Percentiles rank a stretch among this genome's conserved stretches.
Conservation (phyloP, 2,113 vertebrate species). For the Bubo bubo region DNA sequence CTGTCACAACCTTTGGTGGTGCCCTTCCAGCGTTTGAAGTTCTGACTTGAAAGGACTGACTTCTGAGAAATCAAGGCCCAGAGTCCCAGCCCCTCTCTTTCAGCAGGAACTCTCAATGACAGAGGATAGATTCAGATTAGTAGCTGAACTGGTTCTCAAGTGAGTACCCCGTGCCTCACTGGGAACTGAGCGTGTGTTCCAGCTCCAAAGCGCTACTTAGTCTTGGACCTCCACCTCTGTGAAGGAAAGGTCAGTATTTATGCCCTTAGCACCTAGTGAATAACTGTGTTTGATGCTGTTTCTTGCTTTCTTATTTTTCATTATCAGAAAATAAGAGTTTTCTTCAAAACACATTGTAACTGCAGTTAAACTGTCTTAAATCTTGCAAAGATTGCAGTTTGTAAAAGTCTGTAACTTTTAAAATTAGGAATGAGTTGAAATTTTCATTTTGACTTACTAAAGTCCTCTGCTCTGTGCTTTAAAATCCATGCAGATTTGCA, state of each 20-base stretch:
- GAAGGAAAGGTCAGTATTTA: constrained; percentile 56
- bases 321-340: neutral
- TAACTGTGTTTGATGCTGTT: neutral
- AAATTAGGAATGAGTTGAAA: neutral
- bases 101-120: neutral
- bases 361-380: neutral
- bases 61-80: constrained; percentile 15
- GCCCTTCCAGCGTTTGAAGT: neutral
- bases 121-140: neutral
- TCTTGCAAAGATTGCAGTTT: neutral
- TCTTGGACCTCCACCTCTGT: neutral
- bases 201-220: neutral
- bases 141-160: neutral
- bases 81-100: neutral
- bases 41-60: constrained; percentile 35
- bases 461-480: neutral
- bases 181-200: neutral
- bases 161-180: neutral
- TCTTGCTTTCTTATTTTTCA: neutral
- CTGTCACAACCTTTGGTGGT: neutral
- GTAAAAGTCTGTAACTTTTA: neutral
- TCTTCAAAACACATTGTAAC: neutral
- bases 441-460: neutral
- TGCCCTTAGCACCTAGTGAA: neutral
- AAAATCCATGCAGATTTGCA: neutral